Evolutionary conservation across 1,140 invertebrate species (phyloP).

Genomic region (Panagrolaimus sp.): DNA sequence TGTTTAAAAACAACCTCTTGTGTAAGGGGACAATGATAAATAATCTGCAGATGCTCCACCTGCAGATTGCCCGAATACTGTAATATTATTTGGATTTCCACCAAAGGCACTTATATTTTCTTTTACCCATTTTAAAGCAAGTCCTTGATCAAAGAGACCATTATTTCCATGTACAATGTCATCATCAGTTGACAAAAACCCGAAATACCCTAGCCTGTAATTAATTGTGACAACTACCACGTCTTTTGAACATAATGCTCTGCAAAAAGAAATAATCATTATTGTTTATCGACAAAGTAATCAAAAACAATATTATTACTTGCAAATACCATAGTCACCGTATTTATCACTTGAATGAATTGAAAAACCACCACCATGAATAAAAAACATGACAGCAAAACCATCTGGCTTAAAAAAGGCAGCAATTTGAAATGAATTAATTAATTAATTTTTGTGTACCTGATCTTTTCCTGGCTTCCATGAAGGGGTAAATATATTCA

Average conservation of each 20-base stretch:
- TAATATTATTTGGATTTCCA: conserved; percentile 24
- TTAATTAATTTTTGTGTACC: background rate
- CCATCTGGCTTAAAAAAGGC: conserved; percentile 2
- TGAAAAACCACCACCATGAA: conserved; percentile 20
- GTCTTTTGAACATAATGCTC: conserved; percentile 22
- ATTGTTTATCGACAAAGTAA: background rate
- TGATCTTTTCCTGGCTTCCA: background rate
- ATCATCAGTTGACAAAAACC: conserved; percentile 23
- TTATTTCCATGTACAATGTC: conserved; percentile 85
- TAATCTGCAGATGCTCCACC: conserved; percentile 15
- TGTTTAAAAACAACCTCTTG: conserved; percentile 10
- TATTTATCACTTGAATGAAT: conserved; percentile 11
- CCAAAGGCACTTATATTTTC: conserved; percentile 30
- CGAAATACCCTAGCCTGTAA: conserved; percentile 20
- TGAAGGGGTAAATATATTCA: conserved; percentile 16
- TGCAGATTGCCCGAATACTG: conserved; percentile 20
- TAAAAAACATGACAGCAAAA: conserved; percentile 16
- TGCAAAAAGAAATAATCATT: no score
- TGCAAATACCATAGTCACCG: conserved; percentile 17
- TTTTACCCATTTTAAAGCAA: conserved; percentile 23
- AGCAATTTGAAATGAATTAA: background rate
- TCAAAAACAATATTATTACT: conserved; percentile 15
- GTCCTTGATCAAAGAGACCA: conserved; percentile 64
- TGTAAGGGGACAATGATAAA: conserved; percentile 5
- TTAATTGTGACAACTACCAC: conserved; percentile 20